A percentile compares a stretch with the other conserved stretches of the same genome.
These are phyloP conservation scores for Rhabdornis inornatus DNA, from an alignment of 2,113 vertebrate genomes.

Conservation along the genomic window DNA sequence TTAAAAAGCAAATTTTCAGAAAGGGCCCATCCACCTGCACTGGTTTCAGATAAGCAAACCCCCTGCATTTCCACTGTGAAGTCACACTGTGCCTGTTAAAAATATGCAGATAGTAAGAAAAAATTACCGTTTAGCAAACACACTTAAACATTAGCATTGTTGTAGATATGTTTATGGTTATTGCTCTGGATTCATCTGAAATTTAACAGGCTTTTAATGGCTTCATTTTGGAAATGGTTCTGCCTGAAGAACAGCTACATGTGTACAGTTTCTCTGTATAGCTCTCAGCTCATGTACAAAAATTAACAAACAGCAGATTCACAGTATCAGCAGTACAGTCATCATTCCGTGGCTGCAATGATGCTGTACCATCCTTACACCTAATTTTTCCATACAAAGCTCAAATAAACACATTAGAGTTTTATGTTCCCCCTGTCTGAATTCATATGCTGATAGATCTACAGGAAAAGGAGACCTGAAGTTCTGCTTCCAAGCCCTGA, in stretches of 20 bases:
- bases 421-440: background rate
- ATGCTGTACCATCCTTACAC: background rate
- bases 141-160: background rate
- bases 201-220: conserved; percentile 20
- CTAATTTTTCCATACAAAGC: background rate
- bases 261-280: background rate
- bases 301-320: background rate
- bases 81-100: background rate
- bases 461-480: background rate
- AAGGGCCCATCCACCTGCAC: background rate
- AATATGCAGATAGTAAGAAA: background rate
- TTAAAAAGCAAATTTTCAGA: background rate
- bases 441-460: background rate
- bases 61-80: background rate
- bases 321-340: background rate
- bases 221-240: conserved; percentile 32
- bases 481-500: background rate
- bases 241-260: background rate
- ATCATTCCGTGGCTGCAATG: background rate
- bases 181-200: conserved; percentile 22
- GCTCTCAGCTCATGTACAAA: background rate
- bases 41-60: background rate
- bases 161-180: background rate
- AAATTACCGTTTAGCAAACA: background rate
- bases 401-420: background rate